A percentile compares a stretch with the other conserved stretches of the same genome.
These are phyloP conservation scores for Allygus modestus DNA, from an alignment of 2,888 invertebrate species.

Conservation along the genomic window DNA sequence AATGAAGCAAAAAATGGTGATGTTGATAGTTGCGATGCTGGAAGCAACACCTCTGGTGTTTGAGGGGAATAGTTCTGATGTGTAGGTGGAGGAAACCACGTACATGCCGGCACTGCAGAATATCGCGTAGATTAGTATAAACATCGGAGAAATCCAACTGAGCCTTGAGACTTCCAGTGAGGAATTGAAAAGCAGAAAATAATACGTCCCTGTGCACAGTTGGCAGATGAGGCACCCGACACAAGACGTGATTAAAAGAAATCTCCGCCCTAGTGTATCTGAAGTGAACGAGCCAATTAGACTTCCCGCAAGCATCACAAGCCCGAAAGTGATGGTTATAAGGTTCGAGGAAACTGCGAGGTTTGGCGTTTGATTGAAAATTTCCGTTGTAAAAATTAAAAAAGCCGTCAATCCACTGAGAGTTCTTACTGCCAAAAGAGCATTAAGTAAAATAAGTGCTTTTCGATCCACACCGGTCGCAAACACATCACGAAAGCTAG, in stretches of 20 bases:
- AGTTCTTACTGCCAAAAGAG: slow-evolving; percentile 61
- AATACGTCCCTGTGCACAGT: slow-evolving; percentile 63
- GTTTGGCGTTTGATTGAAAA: slow-evolving; percentile 63
- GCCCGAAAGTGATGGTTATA: slow-evolving; percentile 64
- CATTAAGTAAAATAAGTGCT: slow-evolving; percentile 62
- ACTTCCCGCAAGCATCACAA: slow-evolving; percentile 48
- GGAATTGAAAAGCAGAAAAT: slow-evolving; percentile 64
- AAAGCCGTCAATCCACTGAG: slow-evolving; percentile 65
- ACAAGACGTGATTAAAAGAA: slow-evolving; percentile 63
- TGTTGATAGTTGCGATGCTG: slow-evolving; percentile 71
- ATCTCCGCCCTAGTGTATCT: slow-evolving; percentile 61
- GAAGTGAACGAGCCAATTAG: slow-evolving; percentile 49
- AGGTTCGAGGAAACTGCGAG: slow-evolving; percentile 49
- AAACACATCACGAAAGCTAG: slow-evolving; percentile 63
- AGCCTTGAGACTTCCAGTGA: slow-evolving; percentile 61
- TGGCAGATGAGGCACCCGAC: slow-evolving; percentile 65
- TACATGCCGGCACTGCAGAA: slow-evolving; percentile 48
- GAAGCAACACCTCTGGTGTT: slow-evolving; percentile 81
- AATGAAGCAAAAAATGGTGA: slow-evolving; percentile 23
- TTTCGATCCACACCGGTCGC: slow-evolving; percentile 54
- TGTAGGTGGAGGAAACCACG: slow-evolving; percentile 19
- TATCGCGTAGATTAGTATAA: slow-evolving; percentile 1
- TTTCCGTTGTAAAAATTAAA: slow-evolving; percentile 65
- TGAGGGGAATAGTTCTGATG: slow-evolving; percentile 80
- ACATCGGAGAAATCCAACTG: slow-evolving; percentile 50